phyloP scores from a whole-genome alignment of 2,113 vertebrate genomes.

The Gadus chalcogrammus region DNA sequence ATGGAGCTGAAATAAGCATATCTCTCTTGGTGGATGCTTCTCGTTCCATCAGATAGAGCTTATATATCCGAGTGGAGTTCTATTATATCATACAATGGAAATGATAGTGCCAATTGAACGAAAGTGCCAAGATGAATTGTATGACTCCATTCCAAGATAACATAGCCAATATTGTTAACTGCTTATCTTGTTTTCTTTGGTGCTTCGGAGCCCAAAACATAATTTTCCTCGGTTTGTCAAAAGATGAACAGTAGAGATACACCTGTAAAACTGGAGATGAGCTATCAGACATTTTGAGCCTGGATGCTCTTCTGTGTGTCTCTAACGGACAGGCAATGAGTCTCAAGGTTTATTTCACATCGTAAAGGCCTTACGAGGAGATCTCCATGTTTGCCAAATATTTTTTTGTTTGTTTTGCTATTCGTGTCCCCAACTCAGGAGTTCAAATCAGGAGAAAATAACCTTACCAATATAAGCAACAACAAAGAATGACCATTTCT shows the following conservation, averaged over 20 bases:
- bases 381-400: too few species aligned
- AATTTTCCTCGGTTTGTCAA: slow-evolving; percentile 2
- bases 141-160: slow-evolving; percentile 15
- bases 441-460: background rate
- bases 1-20: too few species aligned
- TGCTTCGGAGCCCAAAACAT: slow-evolving; percentile 23
- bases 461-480: background rate
- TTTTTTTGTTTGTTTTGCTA: too few species aligned
- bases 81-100: slow-evolving; percentile 31
- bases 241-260: slow-evolving; percentile 16
- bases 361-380: too few species aligned
- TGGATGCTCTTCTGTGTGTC: slow-evolving; percentile 32
- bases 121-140: background rate
- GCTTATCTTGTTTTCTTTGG: slow-evolving; percentile 33
- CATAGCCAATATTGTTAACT: slow-evolving; percentile 29
- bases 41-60: slow-evolving; percentile 5
- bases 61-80: slow-evolving; percentile 15
- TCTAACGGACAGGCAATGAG: slow-evolving; percentile 18
- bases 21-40: background rate
- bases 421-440: too few species aligned
- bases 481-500: too few species aligned
- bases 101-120: background rate
- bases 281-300: slow-evolving; percentile 19
- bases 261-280: slow-evolving; percentile 40
- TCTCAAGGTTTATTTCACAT: slow-evolving; percentile 21